Evolutionary conservation across 2,113 vertebrate genomes (phyloP).

Genomic region (Hystrix cristata): DNA sequence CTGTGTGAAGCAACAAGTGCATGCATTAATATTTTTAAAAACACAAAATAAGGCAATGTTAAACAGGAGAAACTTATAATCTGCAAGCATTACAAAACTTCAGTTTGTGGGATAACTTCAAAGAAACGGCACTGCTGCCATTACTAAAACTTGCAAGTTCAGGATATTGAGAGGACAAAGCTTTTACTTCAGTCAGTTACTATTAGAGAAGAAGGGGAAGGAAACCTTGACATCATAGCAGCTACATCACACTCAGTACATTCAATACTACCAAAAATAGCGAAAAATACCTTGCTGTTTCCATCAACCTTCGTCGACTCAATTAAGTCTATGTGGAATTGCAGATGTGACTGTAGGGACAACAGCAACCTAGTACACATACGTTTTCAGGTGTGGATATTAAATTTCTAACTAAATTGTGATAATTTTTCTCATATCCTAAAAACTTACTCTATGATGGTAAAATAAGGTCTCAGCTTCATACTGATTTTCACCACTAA

Average conservation of each 20-base stretch:
- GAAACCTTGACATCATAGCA: background rate
- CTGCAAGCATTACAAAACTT: background rate
- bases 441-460: background rate
- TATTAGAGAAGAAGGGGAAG: background rate
- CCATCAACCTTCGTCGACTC: background rate
- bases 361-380: background rate
- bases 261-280: background rate
- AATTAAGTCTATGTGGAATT: background rate
- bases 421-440: background rate
- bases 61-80: background rate
- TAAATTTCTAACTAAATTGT: background rate
- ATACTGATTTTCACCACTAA: constrained; percentile 31
- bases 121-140: background rate
- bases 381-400: background rate
- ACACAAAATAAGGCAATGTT: background rate
- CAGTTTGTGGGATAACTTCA: background rate
- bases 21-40: background rate
- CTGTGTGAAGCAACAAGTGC: background rate
- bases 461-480: background rate
- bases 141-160: background rate
- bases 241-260: background rate
- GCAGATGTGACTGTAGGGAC: background rate
- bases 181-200: background rate
- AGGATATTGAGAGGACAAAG: background rate
- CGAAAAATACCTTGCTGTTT: background rate